A percentile compares a stretch with the other conserved stretches of the same genome.
Conservation (phyloP, 2,113 vertebrate species). For the Microtus oregoni region DNA sequence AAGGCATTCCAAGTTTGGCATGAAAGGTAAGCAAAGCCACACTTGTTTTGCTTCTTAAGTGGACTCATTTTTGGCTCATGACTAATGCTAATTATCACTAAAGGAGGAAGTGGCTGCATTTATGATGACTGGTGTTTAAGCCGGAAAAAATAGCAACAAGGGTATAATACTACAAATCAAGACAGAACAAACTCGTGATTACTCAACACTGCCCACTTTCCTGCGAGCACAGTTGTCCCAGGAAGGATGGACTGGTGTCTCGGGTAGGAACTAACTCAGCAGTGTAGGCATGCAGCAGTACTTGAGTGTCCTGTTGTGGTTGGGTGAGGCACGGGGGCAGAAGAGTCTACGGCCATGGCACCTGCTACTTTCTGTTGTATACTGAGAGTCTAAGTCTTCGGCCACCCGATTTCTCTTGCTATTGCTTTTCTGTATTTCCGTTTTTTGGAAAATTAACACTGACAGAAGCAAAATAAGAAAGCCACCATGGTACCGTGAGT, state of each 20-base stretch:
- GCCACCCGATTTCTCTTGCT: not conserved
- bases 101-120: constrained; percentile 63
- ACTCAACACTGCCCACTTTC: constrained; percentile 44
- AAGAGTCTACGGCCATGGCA: not conserved
- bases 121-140: constrained; percentile 14
- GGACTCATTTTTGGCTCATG: constrained; percentile 69
- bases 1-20: constrained; percentile 98
- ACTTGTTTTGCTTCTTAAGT: constrained; percentile 69
- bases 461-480: not conserved
- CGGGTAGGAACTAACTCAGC: not conserved
- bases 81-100: constrained; percentile 67
- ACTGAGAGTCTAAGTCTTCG: not conserved
- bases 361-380: not conserved
- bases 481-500: too few relatives aligned
- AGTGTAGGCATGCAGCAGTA: too few relatives aligned
- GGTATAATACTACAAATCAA: constrained; percentile 41
- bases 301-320: not conserved
- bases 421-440: not conserved
- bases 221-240: not conserved
- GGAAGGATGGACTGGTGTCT: not conserved
- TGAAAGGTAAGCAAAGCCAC: constrained; percentile 95
- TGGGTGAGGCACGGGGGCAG: not conserved
- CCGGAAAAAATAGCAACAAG: constrained; percentile 50
- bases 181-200: constrained; percentile 41
- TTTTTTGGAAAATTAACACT: not conserved